phyloP scores from a whole-genome alignment of 2,113 vertebrate species.

The Hystrix cristata region DNA sequence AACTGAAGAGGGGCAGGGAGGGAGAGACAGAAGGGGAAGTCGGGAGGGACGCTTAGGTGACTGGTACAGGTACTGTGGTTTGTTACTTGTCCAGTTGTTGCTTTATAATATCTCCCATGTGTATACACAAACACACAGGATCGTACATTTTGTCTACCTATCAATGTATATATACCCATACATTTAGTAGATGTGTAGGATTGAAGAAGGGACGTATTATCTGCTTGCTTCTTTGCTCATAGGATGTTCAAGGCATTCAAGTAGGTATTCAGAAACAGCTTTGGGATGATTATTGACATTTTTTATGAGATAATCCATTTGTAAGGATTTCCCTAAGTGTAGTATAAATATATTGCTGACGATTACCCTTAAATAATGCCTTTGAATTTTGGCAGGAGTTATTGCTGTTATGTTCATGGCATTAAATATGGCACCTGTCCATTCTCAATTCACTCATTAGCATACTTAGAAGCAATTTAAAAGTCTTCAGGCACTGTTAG shows the following conservation, averaged over 20 bases:
- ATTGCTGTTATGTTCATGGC: not conserved
- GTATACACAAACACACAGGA: not conserved
- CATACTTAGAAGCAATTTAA: not conserved
- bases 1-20: not conserved
- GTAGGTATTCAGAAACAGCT: conserved; percentile 41
- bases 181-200: not conserved
- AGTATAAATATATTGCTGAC: not conserved
- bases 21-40: not conserved
- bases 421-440: not conserved
- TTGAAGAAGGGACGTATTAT: not conserved
- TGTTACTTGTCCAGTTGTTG: not conserved
- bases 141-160: not conserved
- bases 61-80: not conserved
- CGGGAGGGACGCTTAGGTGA: not conserved
- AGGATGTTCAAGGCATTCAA: not conserved
- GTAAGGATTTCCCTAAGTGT: conserved; percentile 6
- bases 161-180: not conserved
- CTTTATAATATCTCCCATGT: not conserved
- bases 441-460: not conserved
- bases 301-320: conserved; percentile 41
- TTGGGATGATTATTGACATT: conserved; percentile 6
- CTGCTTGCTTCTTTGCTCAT: not conserved
- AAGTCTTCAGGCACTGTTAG: conserved; percentile 9
- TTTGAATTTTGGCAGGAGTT: conserved; percentile 19
- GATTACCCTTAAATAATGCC: not conserved